These are phyloP conservation scores for Tipula confusa DNA, from an alignment of 2,888 invertebrate genomes.

Conservation along the genomic window DNA sequence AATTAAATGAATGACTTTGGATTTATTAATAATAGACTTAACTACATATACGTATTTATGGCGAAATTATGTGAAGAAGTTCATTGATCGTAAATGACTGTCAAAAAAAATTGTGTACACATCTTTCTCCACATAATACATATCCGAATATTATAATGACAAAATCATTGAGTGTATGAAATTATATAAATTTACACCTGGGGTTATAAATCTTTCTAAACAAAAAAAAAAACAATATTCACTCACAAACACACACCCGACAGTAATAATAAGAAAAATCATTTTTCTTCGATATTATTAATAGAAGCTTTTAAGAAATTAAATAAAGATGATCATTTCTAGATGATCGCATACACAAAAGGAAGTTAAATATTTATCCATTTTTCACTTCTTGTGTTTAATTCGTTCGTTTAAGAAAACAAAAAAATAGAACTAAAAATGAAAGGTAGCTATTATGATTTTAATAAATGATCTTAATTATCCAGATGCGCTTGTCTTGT, in stretches of 20 bases:
- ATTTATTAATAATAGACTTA: neutral
- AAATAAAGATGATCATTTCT: neutral
- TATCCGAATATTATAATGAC: neutral
- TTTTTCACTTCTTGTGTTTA: neutral
- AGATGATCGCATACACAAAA: neutral
- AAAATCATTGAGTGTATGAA: neutral
- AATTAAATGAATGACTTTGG: neutral
- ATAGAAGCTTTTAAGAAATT: constrained; percentile 14
- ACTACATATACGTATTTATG: neutral
- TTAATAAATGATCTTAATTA: constrained; percentile 20
- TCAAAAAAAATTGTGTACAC: neutral
- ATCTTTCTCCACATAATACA: neutral
- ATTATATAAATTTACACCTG: neutral
- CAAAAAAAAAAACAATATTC: neutral
- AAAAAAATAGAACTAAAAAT: neutral
- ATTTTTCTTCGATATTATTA: neutral
- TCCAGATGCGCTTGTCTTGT: neutral
- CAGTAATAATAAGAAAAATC: neutral
- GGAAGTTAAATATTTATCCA: constrained; percentile 25
- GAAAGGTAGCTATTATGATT: constrained; percentile 12
- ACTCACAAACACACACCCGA: neutral
- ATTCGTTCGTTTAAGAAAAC: neutral
- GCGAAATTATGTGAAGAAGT: neutral
- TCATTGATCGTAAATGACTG: neutral
- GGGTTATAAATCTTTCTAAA: neutral